These are phyloP conservation scores for Drosophila ananassae DNA, from an alignment of 1,140 invertebrate genomes.

Conservation along the genomic window DNA sequence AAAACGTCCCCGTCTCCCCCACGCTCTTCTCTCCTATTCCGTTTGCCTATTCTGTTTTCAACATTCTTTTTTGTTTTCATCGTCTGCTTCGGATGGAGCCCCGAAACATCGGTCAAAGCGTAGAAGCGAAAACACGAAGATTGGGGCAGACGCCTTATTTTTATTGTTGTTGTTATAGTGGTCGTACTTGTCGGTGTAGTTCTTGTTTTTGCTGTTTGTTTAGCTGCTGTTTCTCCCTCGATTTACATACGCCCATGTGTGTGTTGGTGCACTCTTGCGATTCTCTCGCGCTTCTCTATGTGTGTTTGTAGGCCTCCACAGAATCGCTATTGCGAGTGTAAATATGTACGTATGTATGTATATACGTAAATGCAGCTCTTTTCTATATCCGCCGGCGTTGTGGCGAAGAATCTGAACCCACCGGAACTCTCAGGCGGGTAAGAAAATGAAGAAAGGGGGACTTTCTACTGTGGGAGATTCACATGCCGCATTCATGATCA, in stretches of 20 bases:
- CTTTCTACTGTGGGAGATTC: no score
- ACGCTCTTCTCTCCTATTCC: constrained; percentile 16
- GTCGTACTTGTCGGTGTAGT: constrained; percentile 35
- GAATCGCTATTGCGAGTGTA: constrained; percentile 22
- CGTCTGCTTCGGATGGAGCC: constrained; percentile 64
- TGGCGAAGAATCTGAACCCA: constrained; percentile 39
- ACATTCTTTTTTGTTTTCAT: constrained; percentile 79
- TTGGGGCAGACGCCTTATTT: constrained; percentile 53
- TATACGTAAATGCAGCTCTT: neutral
- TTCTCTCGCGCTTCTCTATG: constrained; percentile 42
- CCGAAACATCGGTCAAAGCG: constrained; percentile 45
- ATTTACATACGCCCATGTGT: constrained; percentile 52
- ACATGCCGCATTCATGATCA: no score
- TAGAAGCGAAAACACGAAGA: constrained; percentile 50
- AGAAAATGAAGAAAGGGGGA: neutral
- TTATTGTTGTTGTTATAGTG: constrained; percentile 16
- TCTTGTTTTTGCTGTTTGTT: constrained; percentile 56
- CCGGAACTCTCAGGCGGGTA: constrained; percentile 1
- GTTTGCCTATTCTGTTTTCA: constrained; percentile 58
- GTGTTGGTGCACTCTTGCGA: constrained; percentile 23
- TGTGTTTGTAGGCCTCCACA: constrained; percentile 66
- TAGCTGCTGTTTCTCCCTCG: constrained; percentile 60
- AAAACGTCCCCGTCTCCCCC: constrained; percentile 1
- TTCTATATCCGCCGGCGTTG: constrained; percentile 10
- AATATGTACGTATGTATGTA: neutral